A percentile compares a stretch with the other conserved stretches of the same genome.
Evolutionary conservation across 2,888 invertebrate species (phyloP).

Genomic region (Apocheima hispidaria): DNA sequence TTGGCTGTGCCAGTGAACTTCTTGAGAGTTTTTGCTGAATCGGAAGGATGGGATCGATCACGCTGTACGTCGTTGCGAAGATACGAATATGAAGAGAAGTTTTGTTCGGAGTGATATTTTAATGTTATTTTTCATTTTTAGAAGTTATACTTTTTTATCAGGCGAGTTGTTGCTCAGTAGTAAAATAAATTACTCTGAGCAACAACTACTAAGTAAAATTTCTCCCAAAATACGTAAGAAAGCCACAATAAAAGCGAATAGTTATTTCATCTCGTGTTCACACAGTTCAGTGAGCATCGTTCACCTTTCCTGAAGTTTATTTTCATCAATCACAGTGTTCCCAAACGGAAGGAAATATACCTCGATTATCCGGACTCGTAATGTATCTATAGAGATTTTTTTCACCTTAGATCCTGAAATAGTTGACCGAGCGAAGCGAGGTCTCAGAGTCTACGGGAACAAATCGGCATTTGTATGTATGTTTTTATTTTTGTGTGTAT

Average conservation of each 20-base stretch:
- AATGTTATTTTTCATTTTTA: background rate
- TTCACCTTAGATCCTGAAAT: too few species aligned
- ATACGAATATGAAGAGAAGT: too few species aligned
- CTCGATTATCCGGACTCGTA: constrained; percentile 16
- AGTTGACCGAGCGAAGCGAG: too few species aligned
- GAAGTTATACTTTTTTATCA: background rate
- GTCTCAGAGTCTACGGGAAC: too few species aligned
- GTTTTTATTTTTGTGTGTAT: too few species aligned
- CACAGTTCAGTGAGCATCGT: constrained; percentile 7
- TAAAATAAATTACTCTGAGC: too few species aligned
- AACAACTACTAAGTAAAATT: too few species aligned
- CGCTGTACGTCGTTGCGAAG: background rate
- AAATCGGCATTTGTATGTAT: too few species aligned
- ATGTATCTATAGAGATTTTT: too few species aligned
- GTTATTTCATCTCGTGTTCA: constrained; percentile 4
- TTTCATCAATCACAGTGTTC: constrained; percentile 27
- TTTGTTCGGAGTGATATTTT: background rate
- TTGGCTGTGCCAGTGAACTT: constrained; percentile 28
- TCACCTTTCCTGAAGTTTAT: constrained; percentile 12
- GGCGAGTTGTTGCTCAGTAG: too few species aligned
- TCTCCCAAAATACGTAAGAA: background rate
- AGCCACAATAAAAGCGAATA: constrained; percentile 4
- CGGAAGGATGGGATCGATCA: constrained; percentile 12
- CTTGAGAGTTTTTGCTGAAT: constrained; percentile 16
- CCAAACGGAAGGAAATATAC: constrained; percentile 30